Percentiles rank a stretch among this genome's conserved stretches.
Conservation (phyloP, 2,888 invertebrate genomes). For the Agapostemon virescens region DNA sequence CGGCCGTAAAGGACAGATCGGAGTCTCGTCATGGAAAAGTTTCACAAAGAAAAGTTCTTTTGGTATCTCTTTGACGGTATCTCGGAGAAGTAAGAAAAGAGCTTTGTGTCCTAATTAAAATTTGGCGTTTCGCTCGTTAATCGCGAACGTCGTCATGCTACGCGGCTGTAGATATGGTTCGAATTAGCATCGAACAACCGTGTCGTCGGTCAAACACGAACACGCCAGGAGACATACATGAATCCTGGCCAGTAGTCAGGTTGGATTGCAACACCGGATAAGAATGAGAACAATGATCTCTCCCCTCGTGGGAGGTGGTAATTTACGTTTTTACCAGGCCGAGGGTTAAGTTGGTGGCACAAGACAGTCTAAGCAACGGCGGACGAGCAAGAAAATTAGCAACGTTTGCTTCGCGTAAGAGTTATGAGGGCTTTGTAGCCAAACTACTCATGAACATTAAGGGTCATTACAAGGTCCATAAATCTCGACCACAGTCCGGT, state of each 20-base stretch:
- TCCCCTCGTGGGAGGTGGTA: conserved; percentile 47
- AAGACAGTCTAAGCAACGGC: conserved; percentile 58
- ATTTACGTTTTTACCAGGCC: conserved; percentile 67
- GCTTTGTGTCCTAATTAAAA: conserved; percentile 15
- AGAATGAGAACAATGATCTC: conserved; percentile 66
- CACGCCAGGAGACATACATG: conserved; percentile 23
- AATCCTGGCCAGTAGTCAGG: conserved; percentile 42
- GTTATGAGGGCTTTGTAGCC: conserved; percentile 76
- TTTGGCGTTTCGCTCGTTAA: neutral
- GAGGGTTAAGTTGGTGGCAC: conserved; percentile 33
- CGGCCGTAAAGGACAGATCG: neutral
- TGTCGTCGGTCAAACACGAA: neutral
- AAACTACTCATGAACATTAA: conserved; percentile 79
- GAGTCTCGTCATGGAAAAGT: neutral
- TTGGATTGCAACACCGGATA: conserved; percentile 50
- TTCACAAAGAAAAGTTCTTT: neutral
- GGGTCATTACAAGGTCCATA: conserved; percentile 79
- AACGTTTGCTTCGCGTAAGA: conserved; percentile 71
- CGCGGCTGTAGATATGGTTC: neutral
- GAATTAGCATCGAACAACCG: conserved; percentile 1
- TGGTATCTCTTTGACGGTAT: neutral
- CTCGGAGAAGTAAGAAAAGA: neutral
- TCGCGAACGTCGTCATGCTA: neutral
- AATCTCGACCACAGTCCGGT: conserved; percentile 76
- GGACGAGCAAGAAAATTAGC: conserved; percentile 71